Percentiles rank a stretch among this genome's conserved stretches.
Evolutionary conservation across 2,888 invertebrate genomes (phyloP).

Genomic region (Gymnoscelis rufifasciata): DNA sequence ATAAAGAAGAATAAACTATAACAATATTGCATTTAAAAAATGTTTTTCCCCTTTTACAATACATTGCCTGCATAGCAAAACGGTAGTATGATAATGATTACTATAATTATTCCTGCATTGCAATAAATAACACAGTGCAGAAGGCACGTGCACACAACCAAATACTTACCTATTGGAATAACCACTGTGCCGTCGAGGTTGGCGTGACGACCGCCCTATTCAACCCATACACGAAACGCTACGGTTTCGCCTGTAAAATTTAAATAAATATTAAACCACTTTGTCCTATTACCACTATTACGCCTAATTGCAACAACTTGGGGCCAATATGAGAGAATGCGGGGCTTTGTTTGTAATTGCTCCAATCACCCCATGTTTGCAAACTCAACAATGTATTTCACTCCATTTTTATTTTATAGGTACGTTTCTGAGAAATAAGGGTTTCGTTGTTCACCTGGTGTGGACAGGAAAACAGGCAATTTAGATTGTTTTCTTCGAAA

Average conservation of each 20-base stretch:
- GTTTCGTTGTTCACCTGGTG: neutral
- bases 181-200: conserved; percentile 43
- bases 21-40: too few relatives aligned
- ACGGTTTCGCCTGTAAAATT: conserved; percentile 53
- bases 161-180: conserved; percentile 47
- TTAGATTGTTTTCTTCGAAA: neutral
- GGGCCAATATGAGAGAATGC: conserved; percentile 28
- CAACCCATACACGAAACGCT: conserved; percentile 51
- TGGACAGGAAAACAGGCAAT: neutral
- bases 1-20: too few relatives aligned
- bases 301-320: conserved; percentile 41
- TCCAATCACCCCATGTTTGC: conserved; percentile 8
- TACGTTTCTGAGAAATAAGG: neutral
- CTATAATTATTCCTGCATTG: conserved; percentile 29
- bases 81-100: conserved; percentile 24
- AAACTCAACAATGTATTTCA: neutral
- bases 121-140: conserved; percentile 33
- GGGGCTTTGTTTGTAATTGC: conserved; percentile 17
- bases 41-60: conserved; percentile 1
- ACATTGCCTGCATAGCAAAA: conserved; percentile 20
- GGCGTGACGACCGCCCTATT: conserved; percentile 60
- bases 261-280: conserved; percentile 46
- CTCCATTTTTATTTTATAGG: neutral
- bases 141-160: conserved; percentile 47
- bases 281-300: conserved; percentile 43